Percentiles rank a stretch among this genome's conserved stretches.
phyloP scores from a whole-genome alignment of 2,113 vertebrate species.

The Emydura subglobosa region DNA sequence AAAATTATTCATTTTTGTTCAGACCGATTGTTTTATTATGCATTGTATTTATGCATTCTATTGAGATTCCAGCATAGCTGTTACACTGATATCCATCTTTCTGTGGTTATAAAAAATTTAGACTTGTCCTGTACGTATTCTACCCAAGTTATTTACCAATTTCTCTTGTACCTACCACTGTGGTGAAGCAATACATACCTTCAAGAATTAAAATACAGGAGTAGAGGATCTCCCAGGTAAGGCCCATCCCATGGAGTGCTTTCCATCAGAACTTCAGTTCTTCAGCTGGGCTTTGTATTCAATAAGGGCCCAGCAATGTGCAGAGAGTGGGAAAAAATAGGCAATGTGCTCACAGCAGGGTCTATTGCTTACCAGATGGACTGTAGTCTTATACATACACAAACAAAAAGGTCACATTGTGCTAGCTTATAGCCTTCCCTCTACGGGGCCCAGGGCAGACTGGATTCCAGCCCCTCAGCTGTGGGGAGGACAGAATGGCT shows the following conservation, averaged over 20 bases:
- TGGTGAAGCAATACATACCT: conserved; percentile 15
- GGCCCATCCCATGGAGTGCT: neutral
- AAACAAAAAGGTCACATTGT: neutral
- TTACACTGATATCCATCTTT: conserved; percentile 52
- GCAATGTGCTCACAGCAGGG: neutral
- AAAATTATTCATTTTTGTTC: conserved; percentile 45
- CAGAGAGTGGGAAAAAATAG: neutral
- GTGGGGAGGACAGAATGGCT: neutral
- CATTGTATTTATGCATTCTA: conserved; percentile 56
- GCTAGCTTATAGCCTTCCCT: neutral
- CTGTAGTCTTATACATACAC: neutral
- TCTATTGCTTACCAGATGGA: neutral
- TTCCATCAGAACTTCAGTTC: neutral
- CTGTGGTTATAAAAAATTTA: conserved; percentile 64
- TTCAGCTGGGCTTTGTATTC: neutral
- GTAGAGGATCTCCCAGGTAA: neutral
- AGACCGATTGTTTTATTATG: conserved; percentile 52
- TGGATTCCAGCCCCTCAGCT: neutral
- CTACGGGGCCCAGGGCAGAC: neutral
- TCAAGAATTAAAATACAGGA: conserved; percentile 11
- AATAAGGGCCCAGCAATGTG: neutral
- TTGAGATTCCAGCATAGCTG: conserved; percentile 63
- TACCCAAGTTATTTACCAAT: conserved; percentile 41
- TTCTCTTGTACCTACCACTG: conserved; percentile 26
- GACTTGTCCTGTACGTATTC: conserved; percentile 53